Evolutionary conservation across 2,888 invertebrate genomes (phyloP), one percentile per base, ranked within the genome.

Genomic region (Anticlea derivata): DNA sequence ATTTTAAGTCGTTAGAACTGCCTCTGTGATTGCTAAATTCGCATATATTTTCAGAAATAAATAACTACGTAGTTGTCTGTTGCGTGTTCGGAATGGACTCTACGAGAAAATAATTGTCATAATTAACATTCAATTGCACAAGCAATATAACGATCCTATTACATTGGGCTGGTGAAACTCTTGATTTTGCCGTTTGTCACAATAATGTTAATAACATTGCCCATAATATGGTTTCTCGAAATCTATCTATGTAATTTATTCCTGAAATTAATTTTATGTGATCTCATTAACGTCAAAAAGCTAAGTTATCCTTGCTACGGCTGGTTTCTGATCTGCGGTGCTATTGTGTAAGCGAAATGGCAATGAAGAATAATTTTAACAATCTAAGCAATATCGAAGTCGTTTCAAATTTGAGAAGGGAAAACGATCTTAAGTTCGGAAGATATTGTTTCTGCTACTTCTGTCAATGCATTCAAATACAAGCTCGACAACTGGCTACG

Each of bases 91-190:
- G 13, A 51, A 43, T 49, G 27, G 35, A 43, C 40, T 40, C 34
- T 35, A 11, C 22, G 33, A 51, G 29, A 45, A 49, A 52, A 54
- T 53, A 59, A 59, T 59, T 39, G 10, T 31, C 8, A 40, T 45
- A 49, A 53, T 59, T 53, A 55, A 43, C 39, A 37, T 41, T 31
- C 39, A 41, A 54, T 55, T 59, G 55, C 58, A 55, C 41, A 44
- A 55, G n/a, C 35, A 35, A 35, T 41, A 41, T 46, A 46, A 51
- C 46, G 51, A 51, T 46, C 46, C 35, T 46, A 24, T 46, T 5
- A 8, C 46, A 51, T 29, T 39, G 33, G 44, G 12, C 31, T 47
- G 20, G 29, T 23, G 49, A 31, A 44, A 50, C 44, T 44, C 39
- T 23, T 39, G 48, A 27, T 48, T 8, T 41, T 24, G 41, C 12